phyloP scores from a whole-genome alignment of 2,888 invertebrate genomes.

The Pristionchus japonicus region DNA sequence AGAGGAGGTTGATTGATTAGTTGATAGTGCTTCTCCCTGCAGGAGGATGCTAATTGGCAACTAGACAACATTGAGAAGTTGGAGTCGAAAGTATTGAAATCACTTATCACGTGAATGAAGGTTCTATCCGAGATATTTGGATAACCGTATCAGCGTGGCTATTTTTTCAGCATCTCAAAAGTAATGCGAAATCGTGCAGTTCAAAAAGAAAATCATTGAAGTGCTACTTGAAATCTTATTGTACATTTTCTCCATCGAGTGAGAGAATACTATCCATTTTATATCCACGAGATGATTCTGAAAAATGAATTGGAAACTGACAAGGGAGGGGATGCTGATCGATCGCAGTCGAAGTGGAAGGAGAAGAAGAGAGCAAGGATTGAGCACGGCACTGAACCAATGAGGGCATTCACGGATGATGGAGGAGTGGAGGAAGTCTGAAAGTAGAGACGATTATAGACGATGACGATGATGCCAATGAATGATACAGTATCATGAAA shows the following conservation, averaged over 20 bases:
- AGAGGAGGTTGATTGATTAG: slow-evolving; percentile 15
- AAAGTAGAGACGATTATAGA: neutral
- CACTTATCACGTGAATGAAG: too few relatives aligned
- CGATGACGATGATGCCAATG: too few relatives aligned
- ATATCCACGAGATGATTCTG: neutral
- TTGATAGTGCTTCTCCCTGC: neutral
- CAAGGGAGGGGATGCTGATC: neutral
- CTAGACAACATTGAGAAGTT: neutral
- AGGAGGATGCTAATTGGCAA: neutral
- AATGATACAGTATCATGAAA: too few relatives aligned
- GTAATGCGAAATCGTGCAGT: too few relatives aligned
- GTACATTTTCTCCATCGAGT: too few relatives aligned
- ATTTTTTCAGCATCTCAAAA: too few relatives aligned
- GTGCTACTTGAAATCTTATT: too few relatives aligned
- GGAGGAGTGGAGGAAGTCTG: neutral
- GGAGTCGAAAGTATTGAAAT: too few relatives aligned
- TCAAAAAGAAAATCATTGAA: too few relatives aligned
- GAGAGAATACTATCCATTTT: too few relatives aligned
- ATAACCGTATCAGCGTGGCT: too few relatives aligned
- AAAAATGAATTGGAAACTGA: neutral
- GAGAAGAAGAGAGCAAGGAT: neutral
- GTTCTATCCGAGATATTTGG: too few relatives aligned
- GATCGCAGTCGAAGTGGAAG: neutral
- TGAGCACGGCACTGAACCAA: neutral
- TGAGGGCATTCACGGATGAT: neutral